Percentiles rank a stretch among this genome's conserved stretches.
phyloP scores from a whole-genome alignment of 2,888 invertebrate genomes.

The Anoplius nigerrimus region DNA sequence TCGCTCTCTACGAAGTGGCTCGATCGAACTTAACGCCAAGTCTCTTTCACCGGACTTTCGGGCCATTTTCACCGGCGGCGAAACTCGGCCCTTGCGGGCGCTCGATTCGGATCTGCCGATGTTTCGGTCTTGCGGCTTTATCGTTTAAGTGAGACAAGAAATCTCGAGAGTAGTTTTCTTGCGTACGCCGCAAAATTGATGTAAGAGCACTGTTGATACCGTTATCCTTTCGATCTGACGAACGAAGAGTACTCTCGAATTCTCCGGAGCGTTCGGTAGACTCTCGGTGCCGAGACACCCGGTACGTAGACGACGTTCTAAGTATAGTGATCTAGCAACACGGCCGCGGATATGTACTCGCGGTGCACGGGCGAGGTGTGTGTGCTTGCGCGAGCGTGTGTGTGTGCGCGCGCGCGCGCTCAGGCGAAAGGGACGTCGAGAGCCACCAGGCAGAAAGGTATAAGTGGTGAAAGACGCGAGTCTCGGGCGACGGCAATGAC shows the following conservation, averaged over 20 bases:
- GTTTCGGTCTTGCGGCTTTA: neutral
- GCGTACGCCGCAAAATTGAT: too few species aligned
- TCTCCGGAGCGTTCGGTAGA: neutral
- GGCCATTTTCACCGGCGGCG: too few species aligned
- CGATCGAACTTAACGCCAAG: too few species aligned
- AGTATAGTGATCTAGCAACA: constrained; percentile 42
- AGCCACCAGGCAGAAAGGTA: constrained; percentile 2
- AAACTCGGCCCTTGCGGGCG: too few species aligned
- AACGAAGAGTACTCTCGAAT: too few species aligned
- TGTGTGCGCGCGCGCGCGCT: neutral
- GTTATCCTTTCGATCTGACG: too few species aligned
- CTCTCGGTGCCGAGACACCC: constrained; percentile 24
- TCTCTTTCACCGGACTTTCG: too few species aligned
- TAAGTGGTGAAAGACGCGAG: constrained; percentile 17
- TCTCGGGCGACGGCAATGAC: constrained; percentile 68
- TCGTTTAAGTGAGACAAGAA: neutral
- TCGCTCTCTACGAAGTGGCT: too few species aligned
- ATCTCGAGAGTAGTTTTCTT: too few species aligned
- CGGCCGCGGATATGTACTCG: constrained; percentile 8
- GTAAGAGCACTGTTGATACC: too few species aligned
- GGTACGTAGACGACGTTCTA: constrained; percentile 41
- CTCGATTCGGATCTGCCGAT: too few species aligned
- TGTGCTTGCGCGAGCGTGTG: constrained; percentile 15
- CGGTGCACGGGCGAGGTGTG: constrained; percentile 25
- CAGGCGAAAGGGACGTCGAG: neutral